phyloP scores from a whole-genome alignment of 2,888 invertebrate genomes.

The Hartigia nigra region DNA sequence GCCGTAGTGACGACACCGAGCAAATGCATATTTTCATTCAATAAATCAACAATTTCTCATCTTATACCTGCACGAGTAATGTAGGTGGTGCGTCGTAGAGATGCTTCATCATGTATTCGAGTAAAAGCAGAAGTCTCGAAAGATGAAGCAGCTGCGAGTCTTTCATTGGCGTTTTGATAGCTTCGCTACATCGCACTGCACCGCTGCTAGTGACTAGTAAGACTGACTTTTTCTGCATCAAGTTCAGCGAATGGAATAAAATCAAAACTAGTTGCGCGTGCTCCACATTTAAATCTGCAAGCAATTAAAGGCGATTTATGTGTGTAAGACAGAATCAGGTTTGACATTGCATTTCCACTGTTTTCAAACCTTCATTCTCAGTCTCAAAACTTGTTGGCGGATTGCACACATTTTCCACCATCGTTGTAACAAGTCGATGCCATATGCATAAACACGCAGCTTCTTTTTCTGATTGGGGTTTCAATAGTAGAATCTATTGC shows the following conservation, averaged over 20 bases:
- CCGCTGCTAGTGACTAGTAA: constrained; percentile 85
- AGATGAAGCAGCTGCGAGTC: constrained; percentile 83
- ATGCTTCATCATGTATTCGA: constrained; percentile 96
- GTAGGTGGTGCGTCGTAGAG: constrained; percentile 92
- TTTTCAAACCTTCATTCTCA: constrained; percentile 76
- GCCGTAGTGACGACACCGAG: not conserved
- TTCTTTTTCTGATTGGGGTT: constrained; percentile 88
- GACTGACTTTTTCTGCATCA: constrained; percentile 97
- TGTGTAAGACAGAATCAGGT: not conserved
- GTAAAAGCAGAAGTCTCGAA: constrained; percentile 84
- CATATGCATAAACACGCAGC: constrained; percentile 91
- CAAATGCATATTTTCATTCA: constrained; percentile 17
- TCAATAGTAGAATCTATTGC: constrained; percentile 76
- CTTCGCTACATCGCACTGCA: constrained; percentile 75
- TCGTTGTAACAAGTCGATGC: constrained; percentile 88
- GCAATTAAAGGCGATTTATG: not conserved
- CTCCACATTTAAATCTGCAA: constrained; percentile 90
- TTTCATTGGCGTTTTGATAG: constrained; percentile 70
- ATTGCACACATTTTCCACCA: constrained; percentile 86
- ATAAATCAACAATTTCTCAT: not conserved
- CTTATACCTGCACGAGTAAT: constrained; percentile 82
- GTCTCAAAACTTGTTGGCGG: constrained; percentile 73
- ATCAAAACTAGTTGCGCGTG: constrained; percentile 94
- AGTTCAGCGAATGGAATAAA: constrained; percentile 91
- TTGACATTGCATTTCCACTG: not conserved